Evolutionary conservation across 1,140 invertebrate genomes (phyloP).

Genomic region (Magallana gigas): DNA sequence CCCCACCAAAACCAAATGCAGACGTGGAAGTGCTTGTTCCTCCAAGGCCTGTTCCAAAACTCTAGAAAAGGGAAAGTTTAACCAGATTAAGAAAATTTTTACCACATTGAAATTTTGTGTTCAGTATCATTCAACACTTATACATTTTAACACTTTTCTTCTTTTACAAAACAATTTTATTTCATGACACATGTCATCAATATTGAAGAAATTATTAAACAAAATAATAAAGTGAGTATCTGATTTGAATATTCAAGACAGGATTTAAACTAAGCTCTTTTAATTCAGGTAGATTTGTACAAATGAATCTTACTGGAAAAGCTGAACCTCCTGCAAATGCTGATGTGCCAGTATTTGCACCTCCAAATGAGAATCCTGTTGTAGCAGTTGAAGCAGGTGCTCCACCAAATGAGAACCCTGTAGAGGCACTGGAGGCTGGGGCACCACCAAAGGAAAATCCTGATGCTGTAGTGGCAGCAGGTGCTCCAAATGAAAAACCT

Average conservation of each 20-base stretch:
- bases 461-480: constrained; percentile 53
- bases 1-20: constrained; percentile 45
- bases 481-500: constrained; percentile 66
- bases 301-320: background rate
- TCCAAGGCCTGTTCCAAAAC: constrained; percentile 8
- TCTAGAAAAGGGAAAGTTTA: background rate
- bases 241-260: no score
- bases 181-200: no score
- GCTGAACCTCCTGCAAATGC: constrained; percentile 44
- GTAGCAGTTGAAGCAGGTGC: constrained; percentile 46
- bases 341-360: constrained; percentile 41
- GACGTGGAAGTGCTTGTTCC: background rate
- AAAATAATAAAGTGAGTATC: no score
- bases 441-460: constrained; percentile 60
- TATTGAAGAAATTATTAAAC: no score
- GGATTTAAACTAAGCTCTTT: no score
- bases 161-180: no score
- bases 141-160: no score
- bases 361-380: constrained; percentile 79
- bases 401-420: constrained; percentile 54
- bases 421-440: constrained; percentile 48
- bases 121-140: no score
- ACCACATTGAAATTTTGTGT: no score
- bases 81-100: background rate
- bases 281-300: no score